Evolutionary conservation across 2,888 invertebrate genomes (phyloP).

Genomic region (Drosophila melanosoma): DNA sequence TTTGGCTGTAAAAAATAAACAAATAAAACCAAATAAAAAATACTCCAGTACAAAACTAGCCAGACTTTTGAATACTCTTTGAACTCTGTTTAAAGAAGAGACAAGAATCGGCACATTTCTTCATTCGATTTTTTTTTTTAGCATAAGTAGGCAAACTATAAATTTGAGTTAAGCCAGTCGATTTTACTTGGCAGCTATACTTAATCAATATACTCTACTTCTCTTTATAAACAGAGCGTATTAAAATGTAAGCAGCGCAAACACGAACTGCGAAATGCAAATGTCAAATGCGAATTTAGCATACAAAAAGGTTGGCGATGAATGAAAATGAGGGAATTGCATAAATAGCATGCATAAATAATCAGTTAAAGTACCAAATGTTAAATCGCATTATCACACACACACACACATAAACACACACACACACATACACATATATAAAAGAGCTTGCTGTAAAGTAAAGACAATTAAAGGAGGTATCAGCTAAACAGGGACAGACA

Average conservation of each 20-base stretch:
- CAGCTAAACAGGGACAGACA: background rate
- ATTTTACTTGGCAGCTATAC: too few species aligned
- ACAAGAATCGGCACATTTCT: background rate
- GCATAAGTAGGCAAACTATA: background rate
- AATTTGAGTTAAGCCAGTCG: background rate
- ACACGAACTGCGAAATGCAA: conserved; percentile 62
- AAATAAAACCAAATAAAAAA: background rate
- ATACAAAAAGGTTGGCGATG: conserved; percentile 59
- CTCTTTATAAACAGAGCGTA: background rate
- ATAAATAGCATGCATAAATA: conserved; percentile 71
- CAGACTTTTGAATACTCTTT: conserved; percentile 5
- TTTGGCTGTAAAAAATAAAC: conserved; percentile 30
- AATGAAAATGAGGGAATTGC: conserved; percentile 72
- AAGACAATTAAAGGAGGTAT: conserved; percentile 64
- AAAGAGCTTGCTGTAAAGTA: conserved; percentile 18
- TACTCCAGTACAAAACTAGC: too few species aligned
- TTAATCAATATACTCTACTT: background rate
- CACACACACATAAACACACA: conserved; percentile 14
- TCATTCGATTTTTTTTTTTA: background rate
- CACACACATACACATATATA: conserved; percentile 13
- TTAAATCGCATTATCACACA: conserved; percentile 59
- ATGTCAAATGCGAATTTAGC: conserved; percentile 58
- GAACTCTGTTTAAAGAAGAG: background rate
- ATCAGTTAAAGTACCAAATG: conserved; percentile 63
- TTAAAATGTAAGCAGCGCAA: background rate